Evolutionary conservation across 2,797 vertebrate genomes (phyloP), one percentile per base, ranked within the genome.

Genomic region (Cryptoprocta ferox): DNA sequence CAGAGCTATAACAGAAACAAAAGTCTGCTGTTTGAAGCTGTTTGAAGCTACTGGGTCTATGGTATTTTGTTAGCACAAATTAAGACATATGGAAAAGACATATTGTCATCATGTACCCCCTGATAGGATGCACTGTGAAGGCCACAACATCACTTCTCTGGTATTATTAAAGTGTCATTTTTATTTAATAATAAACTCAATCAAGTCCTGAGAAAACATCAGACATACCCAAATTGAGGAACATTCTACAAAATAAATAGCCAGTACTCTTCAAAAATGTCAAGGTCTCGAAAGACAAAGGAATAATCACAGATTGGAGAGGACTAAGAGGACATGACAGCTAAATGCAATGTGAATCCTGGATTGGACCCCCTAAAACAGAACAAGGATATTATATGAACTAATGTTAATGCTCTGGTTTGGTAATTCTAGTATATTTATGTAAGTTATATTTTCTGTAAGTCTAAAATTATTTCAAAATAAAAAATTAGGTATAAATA

Each of bases 391-490:
- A 9, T 35, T 37, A 59, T 68, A 21, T 45, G 59, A 87, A 80
- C 28, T 89, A 65, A 80, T 66, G 37, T 39, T 56, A 45, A 86
- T 85, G 13, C 53, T 68, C 75, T 78, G 19, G 32, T 93, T 71
- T 82, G 73, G 71, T 87, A 82, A 82, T 39, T 70, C 18, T 10
- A 8, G 19, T 28, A 76, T 82, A 90, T 28, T 70, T 82, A 71
- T 14, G 2, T 56, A 48, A 45, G 32, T 65, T 78, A 70, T 82
- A 85, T 5, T 15, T 83, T 94, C 53, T 76, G 14, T 75, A 90
- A 87, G 28, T 45, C 16, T 53, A 92, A 66, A 66, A 83, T 83
- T 78, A 89, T 63, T 93, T 63, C 42, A 80, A 89, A 89, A 68
- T 81, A 12, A 84, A 11, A 90, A 84, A 7, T n/a, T 63, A 70